Percentiles rank a stretch among this genome's conserved stretches.
Conservation (phyloP, 2,888 invertebrate genomes). For the Metacarcinus magister region DNA sequence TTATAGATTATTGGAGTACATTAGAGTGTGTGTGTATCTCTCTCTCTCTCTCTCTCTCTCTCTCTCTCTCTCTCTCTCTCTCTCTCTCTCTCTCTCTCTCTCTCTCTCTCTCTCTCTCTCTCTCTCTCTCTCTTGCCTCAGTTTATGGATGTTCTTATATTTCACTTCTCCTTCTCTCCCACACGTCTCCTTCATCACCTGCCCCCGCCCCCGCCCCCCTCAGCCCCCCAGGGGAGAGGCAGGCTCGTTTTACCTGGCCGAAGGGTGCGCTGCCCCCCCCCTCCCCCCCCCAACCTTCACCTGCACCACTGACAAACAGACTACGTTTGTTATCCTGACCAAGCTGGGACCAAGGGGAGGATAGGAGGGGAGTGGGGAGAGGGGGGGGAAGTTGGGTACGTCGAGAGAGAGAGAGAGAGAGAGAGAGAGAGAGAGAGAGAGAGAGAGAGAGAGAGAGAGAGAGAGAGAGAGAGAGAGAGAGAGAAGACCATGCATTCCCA, state of each 20-base stretch:
- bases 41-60: constrained; percentile 11
- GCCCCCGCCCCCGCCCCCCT: neutral
- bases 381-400: too few species aligned
- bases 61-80: neutral
- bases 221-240: neutral
- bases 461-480: too few species aligned
- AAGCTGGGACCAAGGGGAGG: neutral
- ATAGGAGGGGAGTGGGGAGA: too few species aligned
- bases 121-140: constrained; percentile 50
- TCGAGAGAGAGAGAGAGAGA: too few species aligned
- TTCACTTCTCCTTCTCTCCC: constrained; percentile 49
- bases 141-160: neutral
- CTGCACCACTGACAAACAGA: constrained; percentile 14
- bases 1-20: neutral
- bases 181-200: constrained; percentile 26
- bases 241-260: neutral
- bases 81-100: neutral
- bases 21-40: neutral
- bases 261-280: neutral
- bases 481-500: too few species aligned
- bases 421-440: neutral
- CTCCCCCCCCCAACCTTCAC: neutral
- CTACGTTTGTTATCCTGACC: constrained; percentile 15
- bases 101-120: constrained; percentile 21
- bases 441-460: too few species aligned